phyloP scores from a whole-genome alignment of 2,888 invertebrate genomes.

The Phrixothrix hirtus region DNA sequence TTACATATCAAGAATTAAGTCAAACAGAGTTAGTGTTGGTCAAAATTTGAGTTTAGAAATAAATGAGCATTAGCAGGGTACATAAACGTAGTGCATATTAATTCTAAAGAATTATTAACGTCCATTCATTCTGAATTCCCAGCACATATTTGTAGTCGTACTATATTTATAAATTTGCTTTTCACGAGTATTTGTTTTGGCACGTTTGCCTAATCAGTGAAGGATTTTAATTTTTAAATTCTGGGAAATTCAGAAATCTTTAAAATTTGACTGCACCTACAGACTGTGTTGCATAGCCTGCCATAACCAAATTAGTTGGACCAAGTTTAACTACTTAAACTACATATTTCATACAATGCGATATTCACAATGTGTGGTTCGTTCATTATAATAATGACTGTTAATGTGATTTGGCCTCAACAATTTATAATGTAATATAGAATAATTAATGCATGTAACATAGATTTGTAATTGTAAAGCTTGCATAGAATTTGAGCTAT shows the following conservation, averaged over 20 bases:
- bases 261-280: slow-evolving; percentile 49
- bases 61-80: slow-evolving; percentile 51
- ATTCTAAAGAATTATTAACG: slow-evolving; percentile 41
- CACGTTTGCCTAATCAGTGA: no score
- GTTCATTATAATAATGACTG: slow-evolving; percentile 38
- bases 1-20: slow-evolving; percentile 22
- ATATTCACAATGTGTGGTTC: slow-evolving; percentile 32
- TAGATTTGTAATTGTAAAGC: slow-evolving; percentile 50
- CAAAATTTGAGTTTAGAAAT: no score
- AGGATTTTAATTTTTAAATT: slow-evolving; percentile 8
- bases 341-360: slow-evolving; percentile 46
- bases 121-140: slow-evolving; percentile 47
- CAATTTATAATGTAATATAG: slow-evolving; percentile 51
- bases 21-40: no score
- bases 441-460: slow-evolving; percentile 47
- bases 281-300: slow-evolving; percentile 44
- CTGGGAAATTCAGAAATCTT: slow-evolving; percentile 45
- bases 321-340: slow-evolving; percentile 43
- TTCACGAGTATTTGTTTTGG: no score
- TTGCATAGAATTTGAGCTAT: slow-evolving; percentile 54
- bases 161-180: background rate
- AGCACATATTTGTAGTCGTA: slow-evolving; percentile 10
- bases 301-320: slow-evolving; percentile 52
- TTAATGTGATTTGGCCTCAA: slow-evolving; percentile 53
- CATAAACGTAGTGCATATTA: slow-evolving; percentile 42